Conservation (phyloP, 1,140 invertebrate species). For the Macrocentrus cingulum region DNA sequence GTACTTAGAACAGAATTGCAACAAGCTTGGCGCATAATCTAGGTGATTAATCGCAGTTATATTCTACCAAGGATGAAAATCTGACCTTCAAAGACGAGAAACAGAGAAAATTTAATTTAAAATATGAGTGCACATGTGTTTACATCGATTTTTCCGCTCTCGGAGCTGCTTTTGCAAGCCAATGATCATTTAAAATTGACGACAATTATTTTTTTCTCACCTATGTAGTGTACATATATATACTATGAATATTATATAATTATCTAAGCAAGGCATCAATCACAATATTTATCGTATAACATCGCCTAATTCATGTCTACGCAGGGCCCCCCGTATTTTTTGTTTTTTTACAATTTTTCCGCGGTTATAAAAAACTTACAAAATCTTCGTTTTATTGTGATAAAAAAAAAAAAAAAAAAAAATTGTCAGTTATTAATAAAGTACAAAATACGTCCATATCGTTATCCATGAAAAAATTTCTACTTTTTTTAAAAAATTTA, state of each 20-base stretch:
- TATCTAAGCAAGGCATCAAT: constrained; percentile 47
- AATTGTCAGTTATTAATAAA: constrained; percentile 37
- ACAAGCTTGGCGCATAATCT: no score
- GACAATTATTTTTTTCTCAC: constrained; percentile 37
- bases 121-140: constrained; percentile 2
- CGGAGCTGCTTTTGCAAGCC: background rate
- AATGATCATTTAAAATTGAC: constrained; percentile 38
- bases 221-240: no score
- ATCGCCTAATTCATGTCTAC: constrained; percentile 18
- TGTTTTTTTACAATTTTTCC: background rate
- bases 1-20: no score
- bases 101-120: constrained; percentile 10
- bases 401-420: constrained; percentile 38
- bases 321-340: constrained; percentile 20
- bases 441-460: constrained; percentile 45
- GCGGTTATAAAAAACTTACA: constrained; percentile 44
- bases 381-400: constrained; percentile 36
- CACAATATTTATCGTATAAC: constrained; percentile 34
- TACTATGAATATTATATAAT: constrained; percentile 33
- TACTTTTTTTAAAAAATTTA: constrained; percentile 1
- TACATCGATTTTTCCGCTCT: background rate
- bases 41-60: no score
- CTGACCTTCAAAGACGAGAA: background rate
- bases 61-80: background rate
- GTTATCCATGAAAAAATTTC: constrained; percentile 29